phyloP scores from a whole-genome alignment of 2,113 vertebrate genomes.

The Centrocercus urophasianus region DNA sequence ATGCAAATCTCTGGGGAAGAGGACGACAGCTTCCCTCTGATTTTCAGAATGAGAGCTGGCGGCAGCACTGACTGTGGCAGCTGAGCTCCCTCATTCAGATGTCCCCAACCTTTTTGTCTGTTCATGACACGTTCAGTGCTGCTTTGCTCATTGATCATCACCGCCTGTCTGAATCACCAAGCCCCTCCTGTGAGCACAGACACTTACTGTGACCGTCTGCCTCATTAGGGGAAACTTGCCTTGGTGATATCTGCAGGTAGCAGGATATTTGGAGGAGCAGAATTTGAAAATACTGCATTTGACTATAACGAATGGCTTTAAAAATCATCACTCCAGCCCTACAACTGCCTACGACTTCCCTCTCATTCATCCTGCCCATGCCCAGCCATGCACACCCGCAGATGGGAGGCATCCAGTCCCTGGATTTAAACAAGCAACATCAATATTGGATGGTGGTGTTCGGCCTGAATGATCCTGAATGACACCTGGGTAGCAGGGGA shows the following conservation, averaged over 20 bases:
- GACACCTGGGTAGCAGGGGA: not conserved
- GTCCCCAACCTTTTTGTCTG: not conserved
- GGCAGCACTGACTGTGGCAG: not conserved
- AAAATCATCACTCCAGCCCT: not conserved
- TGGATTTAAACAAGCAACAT: not conserved
- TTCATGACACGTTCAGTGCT: not conserved
- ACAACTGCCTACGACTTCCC: rapidly evolving
- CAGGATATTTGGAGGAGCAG: not conserved
- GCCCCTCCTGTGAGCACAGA: not conserved
- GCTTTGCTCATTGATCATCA: conserved; percentile 22
- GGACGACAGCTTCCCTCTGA: not conserved
- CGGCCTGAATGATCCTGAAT: not conserved
- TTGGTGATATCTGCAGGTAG: not conserved
- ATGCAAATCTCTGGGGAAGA: not conserved
- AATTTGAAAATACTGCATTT: not conserved
- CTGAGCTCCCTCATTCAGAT: conserved; percentile 19
- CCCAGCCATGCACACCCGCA: not conserved
- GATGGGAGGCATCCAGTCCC: not conserved
- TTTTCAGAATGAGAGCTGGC: conserved; percentile 6
- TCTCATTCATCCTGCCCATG: not conserved
- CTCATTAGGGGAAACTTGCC: not conserved
- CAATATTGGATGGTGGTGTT: not conserved
- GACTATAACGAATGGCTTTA: not conserved
- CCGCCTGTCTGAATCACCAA: not conserved
- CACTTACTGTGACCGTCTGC: not conserved